A percentile compares a stretch with the other conserved stretches of the same genome.
These are phyloP conservation scores for Nesidiocoris tenuis DNA, from an alignment of 2,888 invertebrate species.

Conservation along the genomic window DNA sequence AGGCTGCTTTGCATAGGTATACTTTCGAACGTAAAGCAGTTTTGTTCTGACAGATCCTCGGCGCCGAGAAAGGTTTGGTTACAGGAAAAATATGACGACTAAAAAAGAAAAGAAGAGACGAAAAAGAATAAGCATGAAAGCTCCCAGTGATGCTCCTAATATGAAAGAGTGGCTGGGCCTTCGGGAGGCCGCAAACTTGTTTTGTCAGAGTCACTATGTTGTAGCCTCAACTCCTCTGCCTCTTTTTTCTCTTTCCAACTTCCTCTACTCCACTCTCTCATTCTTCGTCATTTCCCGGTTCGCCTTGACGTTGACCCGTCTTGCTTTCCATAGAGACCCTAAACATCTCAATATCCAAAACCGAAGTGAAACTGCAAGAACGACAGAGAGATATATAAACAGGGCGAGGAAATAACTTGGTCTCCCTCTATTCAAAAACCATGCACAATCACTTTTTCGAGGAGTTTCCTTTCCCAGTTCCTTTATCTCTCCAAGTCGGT, in stretches of 20 bases:
- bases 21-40: background rate
- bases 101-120: background rate
- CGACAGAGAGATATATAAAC: background rate
- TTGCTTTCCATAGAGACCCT: background rate
- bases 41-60: background rate
- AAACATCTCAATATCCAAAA: background rate
- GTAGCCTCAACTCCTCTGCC: too few relatives aligned
- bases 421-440: conserved; percentile 40
- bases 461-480: conserved; percentile 13
- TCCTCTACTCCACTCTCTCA: background rate
- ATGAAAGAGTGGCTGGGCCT: conserved; percentile 34
- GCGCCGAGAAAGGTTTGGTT: too few relatives aligned
- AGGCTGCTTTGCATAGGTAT: background rate
- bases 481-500: background rate
- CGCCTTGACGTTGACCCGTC: too few relatives aligned
- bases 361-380: background rate
- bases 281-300: background rate
- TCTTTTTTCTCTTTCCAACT: background rate
- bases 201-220: conserved; percentile 8
- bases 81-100: background rate
- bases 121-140: conserved; percentile 24
- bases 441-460: conserved; percentile 35
- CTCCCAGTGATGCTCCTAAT: conserved; percentile 23
- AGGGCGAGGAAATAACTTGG: background rate
- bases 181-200: conserved; percentile 31